These are phyloP conservation scores for Edolisoma coerulescens DNA, from an alignment of 2,113 vertebrate genomes.

Conservation along the genomic window DNA sequence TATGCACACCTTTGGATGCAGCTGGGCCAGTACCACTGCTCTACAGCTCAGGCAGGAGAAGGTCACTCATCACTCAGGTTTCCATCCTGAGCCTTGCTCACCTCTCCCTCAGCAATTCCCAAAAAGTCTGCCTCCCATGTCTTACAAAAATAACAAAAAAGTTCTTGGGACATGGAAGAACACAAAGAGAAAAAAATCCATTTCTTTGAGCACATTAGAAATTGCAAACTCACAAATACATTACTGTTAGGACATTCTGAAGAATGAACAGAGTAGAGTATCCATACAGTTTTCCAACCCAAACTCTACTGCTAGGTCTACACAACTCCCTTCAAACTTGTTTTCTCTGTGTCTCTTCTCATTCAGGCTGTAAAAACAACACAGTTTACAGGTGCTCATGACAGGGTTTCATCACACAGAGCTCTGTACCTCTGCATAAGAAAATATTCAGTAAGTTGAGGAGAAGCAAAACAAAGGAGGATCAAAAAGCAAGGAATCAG, in stretches of 20 bases:
- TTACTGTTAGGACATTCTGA: not conserved
- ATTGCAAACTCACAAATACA: not conserved
- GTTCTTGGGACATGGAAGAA: not conserved
- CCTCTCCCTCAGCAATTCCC: not conserved
- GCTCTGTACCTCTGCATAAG: rapidly evolving
- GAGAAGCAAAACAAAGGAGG: not conserved
- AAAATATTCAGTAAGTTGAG: not conserved
- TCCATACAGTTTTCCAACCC: not conserved
- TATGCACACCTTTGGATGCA: not conserved
- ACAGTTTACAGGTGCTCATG: not conserved
- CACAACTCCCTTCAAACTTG: not conserved
- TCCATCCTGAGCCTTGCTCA: not conserved
- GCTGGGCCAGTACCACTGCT: not conserved
- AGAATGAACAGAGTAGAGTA: not conserved
- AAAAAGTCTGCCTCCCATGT: not conserved
- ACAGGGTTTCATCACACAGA: not conserved
- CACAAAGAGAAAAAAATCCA: not conserved
- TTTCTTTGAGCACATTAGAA: not conserved
- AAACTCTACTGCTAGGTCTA: not conserved
- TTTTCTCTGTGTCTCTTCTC: not conserved
- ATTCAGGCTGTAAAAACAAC: not conserved
- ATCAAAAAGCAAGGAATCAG: not conserved
- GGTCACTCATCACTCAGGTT: not conserved
- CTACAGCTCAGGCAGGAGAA: not conserved
- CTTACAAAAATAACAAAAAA: not conserved